Conservation (phyloP, 2,113 vertebrate genomes). For the Helogale parvula region DNA sequence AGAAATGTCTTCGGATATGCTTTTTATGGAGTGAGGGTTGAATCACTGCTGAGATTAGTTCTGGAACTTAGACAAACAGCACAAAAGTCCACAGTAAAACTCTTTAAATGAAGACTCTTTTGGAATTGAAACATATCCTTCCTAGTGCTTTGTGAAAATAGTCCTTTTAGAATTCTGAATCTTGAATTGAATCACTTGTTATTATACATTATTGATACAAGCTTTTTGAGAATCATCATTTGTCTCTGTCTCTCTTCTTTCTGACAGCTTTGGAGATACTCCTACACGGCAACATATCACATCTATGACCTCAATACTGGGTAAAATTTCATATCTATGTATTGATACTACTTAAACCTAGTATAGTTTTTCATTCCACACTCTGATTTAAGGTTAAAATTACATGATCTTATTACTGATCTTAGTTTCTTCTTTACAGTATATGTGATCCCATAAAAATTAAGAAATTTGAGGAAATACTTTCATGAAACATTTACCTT, state of each 20-base stretch:
- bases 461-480: neutral
- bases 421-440: conserved; percentile 29
- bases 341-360: neutral
- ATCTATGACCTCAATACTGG: conserved; percentile 90
- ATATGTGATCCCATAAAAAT: neutral
- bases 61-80: conserved; percentile 45
- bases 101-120: neutral
- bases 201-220: neutral
- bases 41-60: conserved; percentile 56
- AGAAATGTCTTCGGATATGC: conserved; percentile 41
- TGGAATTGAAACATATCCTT: conserved; percentile 28
- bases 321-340: conserved; percentile 86
- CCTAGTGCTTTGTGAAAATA: conserved; percentile 1
- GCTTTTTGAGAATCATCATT: conserved; percentile 47
- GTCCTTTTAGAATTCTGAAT: conserved; percentile 30
- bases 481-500: neutral
- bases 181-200: conserved; percentile 36
- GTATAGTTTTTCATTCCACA: conserved; percentile 31
- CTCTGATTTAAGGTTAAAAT: neutral
- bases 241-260: conserved; percentile 61
- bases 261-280: conserved; percentile 95
- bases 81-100: conserved; percentile 30
- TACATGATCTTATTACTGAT: conserved; percentile 63
- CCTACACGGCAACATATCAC: conserved; percentile 94
- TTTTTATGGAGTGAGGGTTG: conserved; percentile 61